phyloP scores from a whole-genome alignment of 2,888 invertebrate species.

The Eucera pruinosa region DNA sequence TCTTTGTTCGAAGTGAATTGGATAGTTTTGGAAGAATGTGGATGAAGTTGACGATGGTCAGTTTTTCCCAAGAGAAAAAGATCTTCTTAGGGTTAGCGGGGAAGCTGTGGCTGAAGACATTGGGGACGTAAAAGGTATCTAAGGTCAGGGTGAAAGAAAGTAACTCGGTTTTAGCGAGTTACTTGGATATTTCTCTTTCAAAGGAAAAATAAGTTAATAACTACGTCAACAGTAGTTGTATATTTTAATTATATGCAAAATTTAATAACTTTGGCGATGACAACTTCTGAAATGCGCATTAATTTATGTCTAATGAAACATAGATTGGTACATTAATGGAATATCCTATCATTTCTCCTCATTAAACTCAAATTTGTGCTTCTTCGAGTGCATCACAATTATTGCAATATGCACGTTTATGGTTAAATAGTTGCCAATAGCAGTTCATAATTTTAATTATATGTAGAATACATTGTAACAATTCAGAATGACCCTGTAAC shows the following conservation, averaged over 20 bases:
- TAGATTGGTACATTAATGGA: neutral
- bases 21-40: neutral
- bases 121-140: neutral
- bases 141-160: constrained; percentile 1
- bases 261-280: neutral
- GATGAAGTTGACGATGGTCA: constrained; percentile 10
- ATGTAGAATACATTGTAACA: neutral
- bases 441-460: constrained; percentile 3
- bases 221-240: too few relatives aligned
- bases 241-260: neutral
- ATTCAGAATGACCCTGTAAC: neutral
- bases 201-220: too few relatives aligned
- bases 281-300: neutral
- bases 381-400: neutral
- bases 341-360: neutral
- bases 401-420: neutral
- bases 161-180: too few relatives aligned
- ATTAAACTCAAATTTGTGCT: constrained; percentile 4
- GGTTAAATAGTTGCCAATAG: constrained; percentile 3
- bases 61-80: neutral
- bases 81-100: neutral
- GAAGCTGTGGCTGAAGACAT: constrained; percentile 5
- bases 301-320: neutral
- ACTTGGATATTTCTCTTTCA: too few relatives aligned
- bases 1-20: too few relatives aligned